Base-by-base conservation (phyloP, 2,797 vertebrate species). In the Rhinophrynus dorsalis region DNA sequence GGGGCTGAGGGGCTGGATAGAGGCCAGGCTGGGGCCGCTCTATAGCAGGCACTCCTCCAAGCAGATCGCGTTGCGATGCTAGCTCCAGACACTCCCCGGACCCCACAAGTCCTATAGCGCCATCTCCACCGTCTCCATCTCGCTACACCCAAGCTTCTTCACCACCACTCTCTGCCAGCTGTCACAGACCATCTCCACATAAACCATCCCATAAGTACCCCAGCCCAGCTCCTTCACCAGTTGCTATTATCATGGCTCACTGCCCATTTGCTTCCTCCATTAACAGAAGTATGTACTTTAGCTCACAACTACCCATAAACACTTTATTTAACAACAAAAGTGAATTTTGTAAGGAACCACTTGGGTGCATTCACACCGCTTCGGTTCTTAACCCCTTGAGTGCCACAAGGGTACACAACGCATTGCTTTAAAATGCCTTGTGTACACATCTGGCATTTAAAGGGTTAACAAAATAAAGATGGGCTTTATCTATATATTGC, bases 71-170 rank as follows among this genome's bases (percentile, higher is more conserved):
- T 89, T 88, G 3, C 81, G 76, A 0, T 91, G 88, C 61, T 74
- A 86, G 68, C 79, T 83, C 64, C 82, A 87, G 1, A 89, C 85
- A 65, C 88, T 78, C 74, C 88, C 88, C 88, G 94, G 82, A 40
- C 89, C 90, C 92, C 91, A 93, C 57, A 94, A 86, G 75, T 94
- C 93, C 23, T 94, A 92, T 61, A 94, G 74, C 76, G 92, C 91
- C 26, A 94, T 86, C 21, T 88, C 89, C 2, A 85, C 80, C 15
- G 81, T 84, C 76, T 93, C 92, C 0, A 89, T 90, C 52, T 83
- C 90, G 17, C 84, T 80, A 24, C 89, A 89, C 1, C 76, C 81
- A 20, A 87, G 80, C 29, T 88, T 79, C 77, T 92, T 89, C 8
- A 89, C 83, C 1, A 84, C 89, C 56, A 92, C 88, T 48, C 76